These are phyloP conservation scores for Callipepla californica DNA, from an alignment of 2,113 vertebrate species.

Conservation along the genomic window DNA sequence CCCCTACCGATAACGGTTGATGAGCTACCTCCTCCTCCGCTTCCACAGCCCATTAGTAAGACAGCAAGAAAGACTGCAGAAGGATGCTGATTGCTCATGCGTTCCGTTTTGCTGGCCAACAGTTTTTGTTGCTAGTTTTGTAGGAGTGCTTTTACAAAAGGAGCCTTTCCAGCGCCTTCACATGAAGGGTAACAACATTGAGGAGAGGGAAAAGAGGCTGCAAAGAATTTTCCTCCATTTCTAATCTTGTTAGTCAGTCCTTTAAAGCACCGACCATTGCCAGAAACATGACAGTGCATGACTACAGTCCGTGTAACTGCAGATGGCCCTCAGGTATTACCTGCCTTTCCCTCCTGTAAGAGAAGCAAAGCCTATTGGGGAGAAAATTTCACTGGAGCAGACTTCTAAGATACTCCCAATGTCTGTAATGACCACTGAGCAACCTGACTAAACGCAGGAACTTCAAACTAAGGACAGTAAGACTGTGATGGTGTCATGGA, in stretches of 20 bases:
- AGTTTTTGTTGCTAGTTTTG: neutral
- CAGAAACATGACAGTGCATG: neutral
- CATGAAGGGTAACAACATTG: neutral
- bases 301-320: neutral
- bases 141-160: neutral
- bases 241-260: neutral
- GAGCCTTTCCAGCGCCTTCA: neutral
- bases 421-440: neutral
- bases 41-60: constrained; percentile 41
- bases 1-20: neutral
- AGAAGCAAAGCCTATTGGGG: neutral
- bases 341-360: neutral
- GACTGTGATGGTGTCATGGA: neutral
- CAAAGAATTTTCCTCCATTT: constrained; percentile 14
- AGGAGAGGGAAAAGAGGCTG: constrained; percentile 1
- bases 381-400: neutral
- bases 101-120: constrained; percentile 1
- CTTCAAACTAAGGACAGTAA: neutral
- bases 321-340: neutral
- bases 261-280: neutral
- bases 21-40: constrained; percentile 47
- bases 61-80: constrained; percentile 6
- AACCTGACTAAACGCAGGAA: neutral
- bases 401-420: neutral
- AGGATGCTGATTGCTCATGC: neutral